Evolutionary conservation across 1,140 invertebrate species (phyloP).

Genomic region (Trichomalopsis sarcophagae): DNA sequence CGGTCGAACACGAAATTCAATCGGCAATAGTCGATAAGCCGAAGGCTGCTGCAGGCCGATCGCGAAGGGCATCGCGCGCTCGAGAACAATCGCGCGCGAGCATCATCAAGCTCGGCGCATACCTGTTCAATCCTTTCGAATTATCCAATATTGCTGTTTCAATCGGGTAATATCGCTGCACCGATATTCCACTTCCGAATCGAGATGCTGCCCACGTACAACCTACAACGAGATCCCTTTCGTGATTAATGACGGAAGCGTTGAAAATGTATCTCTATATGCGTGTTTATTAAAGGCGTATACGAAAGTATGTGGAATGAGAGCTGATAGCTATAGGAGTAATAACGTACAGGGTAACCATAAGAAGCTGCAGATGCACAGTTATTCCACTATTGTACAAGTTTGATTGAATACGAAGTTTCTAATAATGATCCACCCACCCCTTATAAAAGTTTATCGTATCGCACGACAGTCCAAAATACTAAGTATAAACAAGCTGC

Average conservation of each 20-base stretch:
- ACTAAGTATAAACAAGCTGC: too few species aligned
- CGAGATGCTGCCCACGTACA: constrained; percentile 11
- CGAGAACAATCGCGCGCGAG: constrained; percentile 26
- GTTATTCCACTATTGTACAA: too few species aligned
- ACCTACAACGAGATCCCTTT: not conserved
- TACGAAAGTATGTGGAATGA: too few species aligned
- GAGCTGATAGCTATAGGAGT: too few species aligned
- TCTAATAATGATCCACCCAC: too few species aligned
- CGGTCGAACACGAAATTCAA: not conserved
- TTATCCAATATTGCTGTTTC: constrained; percentile 42
- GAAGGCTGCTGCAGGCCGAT: not conserved
- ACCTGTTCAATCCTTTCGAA: constrained; percentile 24
- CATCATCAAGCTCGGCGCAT: not conserved
- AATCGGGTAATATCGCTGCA: constrained; percentile 42
- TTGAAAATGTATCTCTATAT: constrained; percentile 24
- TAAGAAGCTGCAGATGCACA: too few species aligned
- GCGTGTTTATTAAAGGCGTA: too few species aligned
- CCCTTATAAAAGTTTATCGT: too few species aligned
- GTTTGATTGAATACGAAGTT: too few species aligned
- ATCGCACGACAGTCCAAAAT: too few species aligned
- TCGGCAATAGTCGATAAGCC: constrained; percentile 16
- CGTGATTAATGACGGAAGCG: constrained; percentile 40
- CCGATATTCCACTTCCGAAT: constrained; percentile 45
- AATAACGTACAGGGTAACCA: too few species aligned
- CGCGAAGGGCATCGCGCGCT: not conserved